These are phyloP conservation scores for Spodoptera litura DNA, from an alignment of 1,140 invertebrate genomes.

Conservation along the genomic window DNA sequence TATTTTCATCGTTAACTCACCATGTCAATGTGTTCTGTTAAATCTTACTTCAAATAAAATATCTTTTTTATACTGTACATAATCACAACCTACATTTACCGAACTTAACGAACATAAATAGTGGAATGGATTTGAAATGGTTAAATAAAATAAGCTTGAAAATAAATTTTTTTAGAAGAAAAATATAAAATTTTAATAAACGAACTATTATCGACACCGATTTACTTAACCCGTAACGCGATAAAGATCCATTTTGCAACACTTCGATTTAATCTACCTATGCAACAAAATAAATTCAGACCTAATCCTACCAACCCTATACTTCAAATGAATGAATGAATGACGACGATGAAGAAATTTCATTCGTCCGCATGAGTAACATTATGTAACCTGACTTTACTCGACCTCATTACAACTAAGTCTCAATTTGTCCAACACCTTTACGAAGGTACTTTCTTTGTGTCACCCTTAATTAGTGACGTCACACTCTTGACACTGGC, in stretches of 20 bases:
- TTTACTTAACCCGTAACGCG: no score
- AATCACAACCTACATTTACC: no score
- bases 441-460: slow-evolving; percentile 26
- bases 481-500: background rate
- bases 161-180: no score
- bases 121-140: no score
- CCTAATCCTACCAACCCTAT: background rate
- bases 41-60: no score
- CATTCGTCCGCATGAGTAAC: slow-evolving; percentile 49
- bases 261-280: background rate
- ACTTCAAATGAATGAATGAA: slow-evolving; percentile 21
- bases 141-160: no score
- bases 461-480: slow-evolving; percentile 42
- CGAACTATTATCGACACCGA: no score
- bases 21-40: no score
- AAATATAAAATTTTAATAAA: no score
- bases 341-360: slow-evolving; percentile 44
- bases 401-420: slow-evolving; percentile 38
- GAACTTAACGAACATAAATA: no score
- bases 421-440: slow-evolving; percentile 26
- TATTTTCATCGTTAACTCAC: background rate
- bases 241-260: no score
- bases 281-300: background rate
- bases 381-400: slow-evolving; percentile 42
- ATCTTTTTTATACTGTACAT: no score